Base-by-base conservation (phyloP, 2,113 vertebrate species). In the Mesitornis unicolor region DNA sequence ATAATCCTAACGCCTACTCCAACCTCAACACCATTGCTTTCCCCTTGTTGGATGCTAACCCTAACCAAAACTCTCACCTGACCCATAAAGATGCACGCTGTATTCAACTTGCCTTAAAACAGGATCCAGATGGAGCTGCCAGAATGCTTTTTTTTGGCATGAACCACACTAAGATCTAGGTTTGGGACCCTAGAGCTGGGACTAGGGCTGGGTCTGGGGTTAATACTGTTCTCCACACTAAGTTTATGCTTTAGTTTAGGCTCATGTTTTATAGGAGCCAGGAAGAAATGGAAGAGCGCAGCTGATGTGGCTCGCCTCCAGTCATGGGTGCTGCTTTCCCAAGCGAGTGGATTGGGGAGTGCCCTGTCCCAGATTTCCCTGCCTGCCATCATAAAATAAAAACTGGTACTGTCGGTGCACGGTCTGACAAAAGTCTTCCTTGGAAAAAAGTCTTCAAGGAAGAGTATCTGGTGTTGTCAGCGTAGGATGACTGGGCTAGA, bases 381-480 rank as follows among this genome's bases (percentile, higher is more conserved):
- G 16, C 31, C 2, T 9, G 61, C 36, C 75, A 16, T 64, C 74
- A 76, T 87, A 12, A 61, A 93, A 35, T 21, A 87, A 73, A 65
- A 50, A 61, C 5, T 24, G 50, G 33, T 77, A 28, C 50, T 0
- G 0, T 59, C 81, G 80, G 33, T 71, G n/a, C 64, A 16, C 0
- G 0, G 71, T 59, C 47, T 95, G 92, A 92, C 80, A 75, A 42
- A 91, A 67, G 38, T 47, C 85, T 84, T 86, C 85, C 79, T 88
- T 87, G 92, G 71, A 35, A 68, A 84, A 51, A 91, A 92, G 71
- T 56, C 69, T 89, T 86, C 85, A 90, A 75, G 95, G 88, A 93
- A 94, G 76, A 80, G n/a, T 74, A 10, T 31, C 50, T 93, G 79
- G 18, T 94, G 80, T 87, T 85, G 1, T 85, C 70, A 42, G 76